A percentile compares a stretch with the other conserved stretches of the same genome.
Conservation (phyloP, 2,113 vertebrate genomes). For the Panthera tigris region DNA sequence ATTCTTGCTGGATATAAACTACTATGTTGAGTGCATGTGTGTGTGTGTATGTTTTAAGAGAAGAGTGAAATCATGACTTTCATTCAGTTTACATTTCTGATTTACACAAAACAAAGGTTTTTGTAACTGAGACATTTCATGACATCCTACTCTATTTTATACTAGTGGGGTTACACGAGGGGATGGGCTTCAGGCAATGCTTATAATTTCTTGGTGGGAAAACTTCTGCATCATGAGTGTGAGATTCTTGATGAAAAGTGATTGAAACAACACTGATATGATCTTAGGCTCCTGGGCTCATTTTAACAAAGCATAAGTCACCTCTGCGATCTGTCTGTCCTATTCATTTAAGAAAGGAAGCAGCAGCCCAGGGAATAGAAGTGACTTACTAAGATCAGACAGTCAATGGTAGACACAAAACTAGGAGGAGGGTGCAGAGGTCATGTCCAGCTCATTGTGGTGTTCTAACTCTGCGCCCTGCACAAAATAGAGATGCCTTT, state of each 20-base stretch:
- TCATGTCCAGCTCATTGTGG: not conserved
- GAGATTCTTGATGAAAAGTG: constrained; percentile 19
- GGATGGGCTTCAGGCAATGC: not conserved
- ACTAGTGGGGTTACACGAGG: not conserved
- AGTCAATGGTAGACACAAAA: not conserved
- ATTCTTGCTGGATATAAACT: constrained; percentile 37
- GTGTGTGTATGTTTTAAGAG: not conserved
- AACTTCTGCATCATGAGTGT: not conserved
- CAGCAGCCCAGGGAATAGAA: not conserved
- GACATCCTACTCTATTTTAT: not conserved
- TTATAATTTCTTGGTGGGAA: not conserved
- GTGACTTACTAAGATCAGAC: not conserved
- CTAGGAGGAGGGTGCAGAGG: not conserved
- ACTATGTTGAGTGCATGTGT: not conserved
- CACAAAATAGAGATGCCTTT: not conserved
- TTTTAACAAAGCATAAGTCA: not conserved
- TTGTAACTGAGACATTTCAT: not conserved
- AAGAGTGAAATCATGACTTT: constrained; percentile 18
- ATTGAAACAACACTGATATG: not conserved
- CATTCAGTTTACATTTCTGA: constrained; percentile 34
- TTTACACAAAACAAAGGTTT: constrained; percentile 10
- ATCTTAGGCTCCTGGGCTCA: not conserved
- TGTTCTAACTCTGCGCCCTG: not conserved
- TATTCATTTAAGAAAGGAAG: not conserved
- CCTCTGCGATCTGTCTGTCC: not conserved